These are phyloP conservation scores for Agrochola litura DNA, from an alignment of 2,888 invertebrate species.

Conservation along the genomic window DNA sequence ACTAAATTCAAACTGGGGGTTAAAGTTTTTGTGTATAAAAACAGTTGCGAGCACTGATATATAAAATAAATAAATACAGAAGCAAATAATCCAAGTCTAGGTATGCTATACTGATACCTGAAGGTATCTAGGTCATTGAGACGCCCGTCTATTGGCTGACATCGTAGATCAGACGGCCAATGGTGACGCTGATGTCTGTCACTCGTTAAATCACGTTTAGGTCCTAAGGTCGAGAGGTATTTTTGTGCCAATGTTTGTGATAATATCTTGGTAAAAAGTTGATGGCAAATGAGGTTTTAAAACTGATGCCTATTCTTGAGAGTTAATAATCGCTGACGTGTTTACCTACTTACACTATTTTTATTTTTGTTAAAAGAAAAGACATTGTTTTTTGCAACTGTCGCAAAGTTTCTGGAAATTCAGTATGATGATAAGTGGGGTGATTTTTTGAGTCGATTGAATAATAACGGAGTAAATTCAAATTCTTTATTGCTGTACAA, in stretches of 20 bases:
- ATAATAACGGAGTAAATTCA: too few relatives aligned
- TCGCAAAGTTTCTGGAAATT: slow-evolving; percentile 22
- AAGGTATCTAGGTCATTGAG: slow-evolving; percentile 54
- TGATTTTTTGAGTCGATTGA: neutral
- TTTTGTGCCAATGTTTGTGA: neutral
- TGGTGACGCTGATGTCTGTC: slow-evolving; percentile 27
- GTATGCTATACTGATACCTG: slow-evolving; percentile 27
- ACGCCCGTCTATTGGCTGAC: slow-evolving; percentile 42
- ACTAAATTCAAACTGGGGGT: neutral
- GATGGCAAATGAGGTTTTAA: neutral
- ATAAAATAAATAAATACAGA: neutral
- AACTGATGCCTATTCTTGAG: neutral
- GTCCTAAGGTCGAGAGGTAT: slow-evolving; percentile 19
- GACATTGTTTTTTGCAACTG: neutral
- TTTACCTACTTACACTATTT: neutral
- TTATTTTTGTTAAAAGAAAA: neutral
- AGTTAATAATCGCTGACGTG: too few relatives aligned
- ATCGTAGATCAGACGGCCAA: slow-evolving; percentile 31
- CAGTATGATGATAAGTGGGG: neutral
- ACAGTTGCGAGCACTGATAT: neutral
- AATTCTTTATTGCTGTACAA: too few relatives aligned
- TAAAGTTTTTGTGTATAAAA: neutral
- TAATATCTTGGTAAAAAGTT: neutral
- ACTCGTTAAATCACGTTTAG: slow-evolving; percentile 28
- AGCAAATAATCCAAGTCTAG: slow-evolving; percentile 38